Evolutionary conservation across 2,888 invertebrate species (phyloP).

Genomic region (Neoitamus cyanurus): DNA sequence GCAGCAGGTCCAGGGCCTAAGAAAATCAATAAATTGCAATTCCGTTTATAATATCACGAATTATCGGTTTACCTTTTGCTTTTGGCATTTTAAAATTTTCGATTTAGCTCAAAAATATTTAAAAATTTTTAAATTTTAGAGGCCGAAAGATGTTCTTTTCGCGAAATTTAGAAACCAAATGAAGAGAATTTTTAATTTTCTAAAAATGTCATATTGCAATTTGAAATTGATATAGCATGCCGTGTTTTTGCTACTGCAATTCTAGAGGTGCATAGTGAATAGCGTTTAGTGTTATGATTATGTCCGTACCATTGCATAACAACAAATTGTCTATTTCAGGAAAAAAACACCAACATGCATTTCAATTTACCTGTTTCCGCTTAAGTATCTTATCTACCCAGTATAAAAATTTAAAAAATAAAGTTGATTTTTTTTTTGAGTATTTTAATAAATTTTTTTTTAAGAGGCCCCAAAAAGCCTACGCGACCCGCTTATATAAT

Average conservation of each 20-base stretch:
- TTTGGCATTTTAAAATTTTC: neutral
- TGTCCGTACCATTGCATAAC: too few species aligned
- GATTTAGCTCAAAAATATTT: neutral
- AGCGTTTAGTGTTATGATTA: too few species aligned
- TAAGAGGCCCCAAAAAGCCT: too few species aligned
- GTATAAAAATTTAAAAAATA: too few species aligned
- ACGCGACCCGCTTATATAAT: too few species aligned
- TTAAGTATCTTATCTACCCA: too few species aligned
- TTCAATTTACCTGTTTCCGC: too few species aligned
- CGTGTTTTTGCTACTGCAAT: neutral
- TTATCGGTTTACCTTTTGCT: neutral
- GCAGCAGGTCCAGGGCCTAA: slow-evolving; percentile 73
- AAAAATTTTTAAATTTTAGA: neutral
- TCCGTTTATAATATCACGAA: too few species aligned
- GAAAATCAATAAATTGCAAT: neutral
- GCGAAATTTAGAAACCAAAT: neutral
- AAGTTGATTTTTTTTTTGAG: too few species aligned
- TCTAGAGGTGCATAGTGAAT: neutral
- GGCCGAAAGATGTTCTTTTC: neutral
- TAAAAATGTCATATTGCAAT: neutral
- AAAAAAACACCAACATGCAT: too few species aligned
- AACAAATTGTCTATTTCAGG: too few species aligned
- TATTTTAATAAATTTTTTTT: too few species aligned
- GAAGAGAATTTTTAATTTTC: neutral
- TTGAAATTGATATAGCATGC: neutral